Evolutionary conservation across 2,888 invertebrate species (phyloP), one percentile per base, ranked within the genome.

Genomic region (Cheilosia soror): DNA sequence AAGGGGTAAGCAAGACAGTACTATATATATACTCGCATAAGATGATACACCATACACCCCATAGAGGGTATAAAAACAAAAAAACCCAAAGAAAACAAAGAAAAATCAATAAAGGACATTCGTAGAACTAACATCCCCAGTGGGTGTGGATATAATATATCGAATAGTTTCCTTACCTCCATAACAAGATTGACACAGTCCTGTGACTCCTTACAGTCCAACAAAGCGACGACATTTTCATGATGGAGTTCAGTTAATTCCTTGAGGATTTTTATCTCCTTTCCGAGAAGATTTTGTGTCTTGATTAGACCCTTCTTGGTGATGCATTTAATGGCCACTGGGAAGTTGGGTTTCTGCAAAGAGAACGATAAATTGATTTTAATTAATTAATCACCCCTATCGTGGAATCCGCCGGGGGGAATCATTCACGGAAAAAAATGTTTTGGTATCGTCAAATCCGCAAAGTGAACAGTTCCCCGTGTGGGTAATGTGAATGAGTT

Each of bases 231-330:
- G 87, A 99, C 97, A 94, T 99, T 99, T 90, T 99, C 98, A 94
- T 99, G 99, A 93, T 99, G 98, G 71, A 99, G 94, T 91, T 97
- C 97, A 31, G 99, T 99, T 90, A 99, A 93, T 93, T 99, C 99
- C 94, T 98, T 98, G 71, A 99, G 94, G 90, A 99, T 99, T 93
- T 99, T 99, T 88, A 99, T 99, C 93, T 99, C 99, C 92, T 99
- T 99, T 87, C 97, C 97, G 57, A 99, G 95, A 87, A 99, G 94
- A 93, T 98, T 98, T 92, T 99, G 98, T 60, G 98, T 98, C 93
- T 99, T 99, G 79, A 97, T 96, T 89, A 99, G 94, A 90, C 97
- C 99, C 93, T 99, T 98, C 94, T 99, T 99, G 20, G 98, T 97
- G 88, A 99, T 98, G 91, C 97, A 97, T 93, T 99, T 99, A 87